A percentile compares a stretch with the other conserved stretches of the same genome.
phyloP scores from a whole-genome alignment of 2,797 vertebrate species.

The Sciurus vulgaris region DNA sequence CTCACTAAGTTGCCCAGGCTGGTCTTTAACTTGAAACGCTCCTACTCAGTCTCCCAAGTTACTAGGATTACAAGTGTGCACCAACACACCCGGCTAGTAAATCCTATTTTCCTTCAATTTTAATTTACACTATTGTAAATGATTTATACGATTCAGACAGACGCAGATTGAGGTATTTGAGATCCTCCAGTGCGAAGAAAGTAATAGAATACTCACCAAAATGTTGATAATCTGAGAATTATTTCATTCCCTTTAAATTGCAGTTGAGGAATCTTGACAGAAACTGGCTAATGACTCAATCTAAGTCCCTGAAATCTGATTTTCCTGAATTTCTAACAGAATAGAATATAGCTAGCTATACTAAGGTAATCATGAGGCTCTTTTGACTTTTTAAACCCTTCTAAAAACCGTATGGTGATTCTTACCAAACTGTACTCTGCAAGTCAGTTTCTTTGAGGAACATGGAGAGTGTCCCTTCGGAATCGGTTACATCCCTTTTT shows the following conservation, averaged over 20 bases:
- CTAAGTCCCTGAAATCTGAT: neutral
- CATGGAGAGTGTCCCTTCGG: neutral
- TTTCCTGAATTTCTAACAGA: slow-evolving; percentile 2
- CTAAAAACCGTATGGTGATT: neutral
- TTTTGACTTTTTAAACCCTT: slow-evolving; percentile 3
- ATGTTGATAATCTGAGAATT: neutral
- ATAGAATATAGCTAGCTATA: neutral
- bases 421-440: neutral
- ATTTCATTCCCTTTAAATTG: neutral
- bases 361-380: neutral
- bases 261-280: neutral
- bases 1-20: too few species aligned
- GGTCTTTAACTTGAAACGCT: too few species aligned
- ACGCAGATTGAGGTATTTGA: slow-evolving; percentile 15
- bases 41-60: too few species aligned
- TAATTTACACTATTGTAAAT: neutral
- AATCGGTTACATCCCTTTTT: neutral
- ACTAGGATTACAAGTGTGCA: too few species aligned
- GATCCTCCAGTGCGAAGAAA: neutral
- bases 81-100: too few species aligned
- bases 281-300: neutral
- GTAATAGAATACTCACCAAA: neutral
- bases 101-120: neutral
- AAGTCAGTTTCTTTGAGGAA: slow-evolving; percentile 5
- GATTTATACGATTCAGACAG: neutral